These are phyloP conservation scores for Drosophila nebulosa DNA, from an alignment of 1,140 invertebrate species.

Conservation along the genomic window DNA sequence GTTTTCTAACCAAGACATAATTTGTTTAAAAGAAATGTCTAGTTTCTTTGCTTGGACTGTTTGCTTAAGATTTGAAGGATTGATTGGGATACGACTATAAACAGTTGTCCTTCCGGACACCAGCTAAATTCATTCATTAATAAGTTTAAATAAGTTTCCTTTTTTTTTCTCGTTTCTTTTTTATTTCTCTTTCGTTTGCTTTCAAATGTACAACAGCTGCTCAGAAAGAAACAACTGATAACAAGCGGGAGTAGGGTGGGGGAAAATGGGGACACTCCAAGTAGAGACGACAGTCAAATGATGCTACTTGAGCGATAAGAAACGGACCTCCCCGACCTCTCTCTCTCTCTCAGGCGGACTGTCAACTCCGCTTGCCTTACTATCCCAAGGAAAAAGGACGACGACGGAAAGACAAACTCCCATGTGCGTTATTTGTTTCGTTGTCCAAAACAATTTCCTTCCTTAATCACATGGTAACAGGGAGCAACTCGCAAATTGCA, in stretches of 20 bases:
- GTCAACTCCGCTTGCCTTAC: conserved; percentile 19
- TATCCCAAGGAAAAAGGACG: conserved; percentile 3
- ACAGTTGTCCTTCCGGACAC: too few species aligned
- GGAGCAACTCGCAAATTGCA: conserved; percentile 56
- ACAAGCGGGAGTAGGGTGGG: background rate
- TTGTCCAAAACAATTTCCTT: conserved; percentile 80
- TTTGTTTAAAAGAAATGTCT: too few species aligned
- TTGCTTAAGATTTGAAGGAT: too few species aligned
- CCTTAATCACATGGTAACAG: conserved; percentile 76
- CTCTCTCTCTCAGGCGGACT: conserved; percentile 5
- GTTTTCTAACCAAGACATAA: too few species aligned
- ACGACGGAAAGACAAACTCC: conserved; percentile 33
- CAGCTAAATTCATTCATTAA: too few species aligned
- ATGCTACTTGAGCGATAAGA: conserved; percentile 70
- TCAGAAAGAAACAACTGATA: conserved; percentile 16
- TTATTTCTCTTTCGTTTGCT: background rate
- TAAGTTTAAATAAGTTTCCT: too few species aligned
- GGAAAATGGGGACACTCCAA: conserved; percentile 19
- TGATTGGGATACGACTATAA: too few species aligned
- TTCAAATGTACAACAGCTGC: background rate
- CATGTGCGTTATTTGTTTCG: conserved; percentile 62
- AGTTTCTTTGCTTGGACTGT: too few species aligned
- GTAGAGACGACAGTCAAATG: conserved; percentile 71
- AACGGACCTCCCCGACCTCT: background rate
- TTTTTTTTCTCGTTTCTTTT: background rate